Base-by-base conservation (phyloP, 2,888 invertebrate genomes). In the Microdon myrmicae region DNA sequence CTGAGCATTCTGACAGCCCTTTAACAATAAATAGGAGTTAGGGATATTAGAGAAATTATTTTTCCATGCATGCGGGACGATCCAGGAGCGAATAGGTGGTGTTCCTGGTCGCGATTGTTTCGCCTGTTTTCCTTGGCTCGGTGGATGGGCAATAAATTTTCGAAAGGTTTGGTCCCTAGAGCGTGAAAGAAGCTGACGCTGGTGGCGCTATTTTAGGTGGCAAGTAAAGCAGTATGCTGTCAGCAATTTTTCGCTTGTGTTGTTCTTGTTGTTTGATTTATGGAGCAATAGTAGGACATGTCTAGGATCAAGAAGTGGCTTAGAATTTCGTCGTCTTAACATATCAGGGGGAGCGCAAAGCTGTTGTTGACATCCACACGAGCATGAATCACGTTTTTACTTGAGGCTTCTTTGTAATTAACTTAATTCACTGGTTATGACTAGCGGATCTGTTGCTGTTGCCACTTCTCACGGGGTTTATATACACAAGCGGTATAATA, bases 1-100 rank as follows among this genome's bases (percentile, higher is more conserved):
- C 47, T 58, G 56, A 58, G 51, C 58, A 64, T 58, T 64, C 48
- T 64, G 64, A 58, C 64, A 58, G 64, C 37, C 58, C 51, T 64
- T 64, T 64, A 47, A 64, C 64, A 64, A 58, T 64, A 64, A 64
- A 64, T 64, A 64, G 58, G 58, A 64, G 58, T 58, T 58, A 64
- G 56, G 51, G 43, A 58, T 64, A 47, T 43, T 47, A 43, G 51
- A 48, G 58, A 53, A 58, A 64, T 47, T 47, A 56, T 64, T 43
- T 60, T 61, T 16, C 16, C 39, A 53, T 49, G 41, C 45, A 43
- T 37, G 31, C 53, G 41, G 32, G 38, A 12, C n/a, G 12, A 13
- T n/a, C n/a, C 14, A 20, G 9, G 7, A 13, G 32, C 32, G 26
- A 39, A 47, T 26, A 25, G 41, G 31, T 39, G 25, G 38, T 23